A percentile compares a stretch with the other conserved stretches of the same genome.
phyloP scores from a whole-genome alignment of 1,140 invertebrate species.

The Micrasema minimum region DNA sequence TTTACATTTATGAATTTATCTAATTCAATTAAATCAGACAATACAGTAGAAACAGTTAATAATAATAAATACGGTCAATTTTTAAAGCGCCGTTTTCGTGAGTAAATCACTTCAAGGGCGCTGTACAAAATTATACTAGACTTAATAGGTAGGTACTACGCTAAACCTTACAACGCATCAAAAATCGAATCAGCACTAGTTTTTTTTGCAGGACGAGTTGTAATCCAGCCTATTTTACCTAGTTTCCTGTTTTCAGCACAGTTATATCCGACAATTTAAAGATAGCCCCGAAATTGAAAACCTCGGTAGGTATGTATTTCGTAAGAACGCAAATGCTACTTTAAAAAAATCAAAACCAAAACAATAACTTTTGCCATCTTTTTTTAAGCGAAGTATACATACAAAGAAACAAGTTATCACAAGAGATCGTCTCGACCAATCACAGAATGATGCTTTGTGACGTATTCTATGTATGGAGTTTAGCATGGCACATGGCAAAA shows the following conservation, averaged over 20 bases:
- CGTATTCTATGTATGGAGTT: slow-evolving; percentile 5
- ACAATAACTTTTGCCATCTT: neutral
- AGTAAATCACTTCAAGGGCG: too few species aligned
- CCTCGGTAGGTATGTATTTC: neutral
- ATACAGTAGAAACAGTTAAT: too few species aligned
- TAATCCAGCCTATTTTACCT: neutral
- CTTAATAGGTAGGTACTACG: too few species aligned
- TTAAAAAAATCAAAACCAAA: neutral
- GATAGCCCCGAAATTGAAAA: neutral
- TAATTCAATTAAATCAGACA: too few species aligned
- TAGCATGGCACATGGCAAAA: too few species aligned
- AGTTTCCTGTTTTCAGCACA: neutral
- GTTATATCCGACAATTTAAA: too few species aligned
- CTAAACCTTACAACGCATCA: too few species aligned
- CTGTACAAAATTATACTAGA: too few species aligned
- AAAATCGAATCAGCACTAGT: too few species aligned
- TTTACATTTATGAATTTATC: too few species aligned
- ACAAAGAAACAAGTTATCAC: slow-evolving; percentile 17
- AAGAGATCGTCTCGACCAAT: slow-evolving; percentile 5
- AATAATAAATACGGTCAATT: too few species aligned
- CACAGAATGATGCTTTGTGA: neutral
- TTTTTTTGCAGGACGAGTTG: neutral
- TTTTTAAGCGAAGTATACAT: neutral
- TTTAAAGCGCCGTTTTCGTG: too few species aligned
- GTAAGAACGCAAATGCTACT: neutral